Percentiles rank a stretch among this genome's conserved stretches.
Evolutionary conservation across 2,113 vertebrate genomes (phyloP).

Genomic region (Pteropus alecto): DNA sequence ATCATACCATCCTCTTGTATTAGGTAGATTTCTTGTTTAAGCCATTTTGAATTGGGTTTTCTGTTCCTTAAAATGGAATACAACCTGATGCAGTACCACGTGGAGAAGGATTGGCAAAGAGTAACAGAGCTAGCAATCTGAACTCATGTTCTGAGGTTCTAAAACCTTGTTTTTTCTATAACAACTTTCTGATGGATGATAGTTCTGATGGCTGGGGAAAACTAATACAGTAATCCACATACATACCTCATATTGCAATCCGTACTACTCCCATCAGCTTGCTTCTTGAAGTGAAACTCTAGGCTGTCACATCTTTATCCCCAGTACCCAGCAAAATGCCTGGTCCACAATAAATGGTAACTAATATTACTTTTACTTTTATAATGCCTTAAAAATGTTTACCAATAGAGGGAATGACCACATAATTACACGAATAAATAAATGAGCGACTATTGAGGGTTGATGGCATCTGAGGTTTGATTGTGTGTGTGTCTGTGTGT

Average conservation of each 20-base stretch:
- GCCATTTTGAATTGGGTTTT: background rate
- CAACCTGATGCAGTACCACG: background rate
- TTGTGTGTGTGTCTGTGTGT: no score
- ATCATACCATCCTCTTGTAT: background rate
- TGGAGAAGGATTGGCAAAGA: background rate
- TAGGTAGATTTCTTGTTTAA: background rate
- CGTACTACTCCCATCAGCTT: no score
- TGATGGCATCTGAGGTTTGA: background rate
- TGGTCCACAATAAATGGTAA: background rate
- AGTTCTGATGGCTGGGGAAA: background rate
- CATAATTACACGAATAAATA: background rate
- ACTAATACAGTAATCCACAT: background rate
- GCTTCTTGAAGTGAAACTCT: background rate
- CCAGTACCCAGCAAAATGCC: background rate
- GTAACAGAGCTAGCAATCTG: background rate
- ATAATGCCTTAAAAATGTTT: background rate
- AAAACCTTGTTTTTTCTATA: background rate
- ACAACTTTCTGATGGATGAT: background rate
- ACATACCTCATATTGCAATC: background rate
- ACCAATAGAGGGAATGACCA: background rate
- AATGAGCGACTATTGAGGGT: background rate
- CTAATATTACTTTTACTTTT: background rate
- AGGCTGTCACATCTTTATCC: background rate
- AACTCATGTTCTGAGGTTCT: background rate
- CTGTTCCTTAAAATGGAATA: background rate